phyloP scores from a whole-genome alignment of 1,140 invertebrate species.

The Eriosoma lanigerum region DNA sequence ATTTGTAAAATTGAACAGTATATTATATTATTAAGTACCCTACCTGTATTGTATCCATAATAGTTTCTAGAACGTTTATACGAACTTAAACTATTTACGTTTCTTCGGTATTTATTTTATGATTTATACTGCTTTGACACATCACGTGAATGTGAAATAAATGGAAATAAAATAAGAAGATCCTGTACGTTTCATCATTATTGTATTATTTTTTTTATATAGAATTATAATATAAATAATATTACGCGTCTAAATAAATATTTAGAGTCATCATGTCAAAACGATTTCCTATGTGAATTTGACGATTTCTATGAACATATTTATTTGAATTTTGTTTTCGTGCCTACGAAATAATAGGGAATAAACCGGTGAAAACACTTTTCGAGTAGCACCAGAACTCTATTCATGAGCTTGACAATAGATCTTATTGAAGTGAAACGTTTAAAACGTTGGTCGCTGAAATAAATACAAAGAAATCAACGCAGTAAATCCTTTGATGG shows the following conservation, averaged over 20 bases:
- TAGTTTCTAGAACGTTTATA: no score
- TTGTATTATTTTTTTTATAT: no score
- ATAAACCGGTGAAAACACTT: constrained; percentile 2
- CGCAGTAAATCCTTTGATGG: constrained; percentile 17
- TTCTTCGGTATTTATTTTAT: no score
- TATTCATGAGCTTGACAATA: constrained; percentile 11
- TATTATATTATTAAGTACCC: no score
- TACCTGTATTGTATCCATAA: no score
- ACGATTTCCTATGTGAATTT: background rate
- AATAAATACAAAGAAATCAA: constrained; percentile 12
- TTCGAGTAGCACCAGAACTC: background rate
- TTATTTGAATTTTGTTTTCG: background rate
- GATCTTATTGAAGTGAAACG: constrained; percentile 28
- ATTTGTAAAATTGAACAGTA: no score
- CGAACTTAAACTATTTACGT: no score
- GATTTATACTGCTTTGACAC: no score
- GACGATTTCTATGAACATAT: background rate
- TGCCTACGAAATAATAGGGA: background rate
- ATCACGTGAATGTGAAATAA: no score
- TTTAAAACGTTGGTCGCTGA: background rate
- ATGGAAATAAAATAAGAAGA: no score
- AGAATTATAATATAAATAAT: background rate
- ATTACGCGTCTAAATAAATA: background rate
- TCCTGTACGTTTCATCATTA: no score
- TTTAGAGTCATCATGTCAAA: background rate